Evolutionary conservation across 2,888 invertebrate genomes (phyloP), one percentile per base, ranked within the genome.

Genomic region (Patella ulyssiponensis): DNA sequence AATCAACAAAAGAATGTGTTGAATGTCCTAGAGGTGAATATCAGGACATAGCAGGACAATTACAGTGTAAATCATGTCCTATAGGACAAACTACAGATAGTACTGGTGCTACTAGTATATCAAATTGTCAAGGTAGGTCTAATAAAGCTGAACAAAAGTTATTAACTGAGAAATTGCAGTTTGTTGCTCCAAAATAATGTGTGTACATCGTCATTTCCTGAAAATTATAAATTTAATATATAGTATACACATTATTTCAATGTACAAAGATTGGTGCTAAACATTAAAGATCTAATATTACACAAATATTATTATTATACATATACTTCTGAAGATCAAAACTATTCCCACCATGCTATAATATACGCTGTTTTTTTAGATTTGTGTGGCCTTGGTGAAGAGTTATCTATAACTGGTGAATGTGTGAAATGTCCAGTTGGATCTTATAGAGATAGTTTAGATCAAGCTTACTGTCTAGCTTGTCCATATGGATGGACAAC

Each of bases 401-500:
- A 87, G 74, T 73, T 88, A 56, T 82, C 83, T 3, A 79, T 83
- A 2, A 78, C 77, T 87, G 94, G 95, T 5, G 74, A 71, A 79
- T 99, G 99, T 91, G 96, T 96, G 0, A 95, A 96, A 90, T 99
- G 99, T 90, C 95, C 96, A 1, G 94, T 95, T 86, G 99, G 98
- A 20, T 97, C 95, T 90, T 99, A 97, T 92, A 98, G 98, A 92
- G 97, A 97, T 88, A 94, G 95, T 87, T 96, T 96, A 80, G 94
- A 97, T 70, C 97, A 98, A 93, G 96, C 97, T 2, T 94, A 95
- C 0, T 99, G 99, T 91, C 93, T 95, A 73, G 94, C 95, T 81
- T 99, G 99, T 91, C 97, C 98, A 0, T 94, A 95, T 86, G 98
- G 98, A 83, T 97, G 97, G 12, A 98, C 97, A 89, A 98, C 98